phyloP scores from a whole-genome alignment of 2,113 vertebrate species.

The Narcine bancroftii region DNA sequence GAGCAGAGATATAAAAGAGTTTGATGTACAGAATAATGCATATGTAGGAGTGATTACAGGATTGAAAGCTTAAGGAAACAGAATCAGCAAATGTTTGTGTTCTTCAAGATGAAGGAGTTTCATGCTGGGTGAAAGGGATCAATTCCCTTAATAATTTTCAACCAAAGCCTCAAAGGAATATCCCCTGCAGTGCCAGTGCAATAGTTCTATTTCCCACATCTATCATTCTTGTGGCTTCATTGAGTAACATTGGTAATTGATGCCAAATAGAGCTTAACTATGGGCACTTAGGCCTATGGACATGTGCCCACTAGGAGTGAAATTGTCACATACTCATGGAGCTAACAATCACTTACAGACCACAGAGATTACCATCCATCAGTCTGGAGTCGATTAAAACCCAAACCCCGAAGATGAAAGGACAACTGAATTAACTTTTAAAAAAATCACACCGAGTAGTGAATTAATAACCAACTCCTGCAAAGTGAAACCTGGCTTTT shows the following conservation, averaged over 20 bases:
- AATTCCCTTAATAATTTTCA: constrained; percentile 25
- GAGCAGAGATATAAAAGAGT: constrained; percentile 18
- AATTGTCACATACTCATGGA: not conserved
- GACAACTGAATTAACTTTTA: not conserved
- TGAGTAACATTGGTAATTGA: constrained; percentile 32
- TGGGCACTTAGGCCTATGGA: constrained; percentile 23
- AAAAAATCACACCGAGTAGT: not conserved
- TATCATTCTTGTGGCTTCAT: constrained; percentile 9
- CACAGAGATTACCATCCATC: not conserved
- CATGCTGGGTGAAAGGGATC: constrained; percentile 14
- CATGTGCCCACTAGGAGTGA: not conserved
- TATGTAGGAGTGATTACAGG: constrained; percentile 23
- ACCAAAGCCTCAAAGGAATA: constrained; percentile 29
- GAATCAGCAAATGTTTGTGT: constrained; percentile 15
- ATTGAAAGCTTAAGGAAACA: constrained; percentile 30
- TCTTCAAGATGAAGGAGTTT: constrained; percentile 32
- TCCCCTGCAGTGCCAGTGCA: constrained; percentile 27
- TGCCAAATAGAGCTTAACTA: constrained; percentile 30
- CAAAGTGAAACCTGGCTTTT: not conserved
- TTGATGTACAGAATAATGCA: constrained; percentile 31
- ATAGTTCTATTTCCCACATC: constrained; percentile 31
- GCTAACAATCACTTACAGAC: constrained; percentile 11
- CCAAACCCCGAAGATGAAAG: not conserved
- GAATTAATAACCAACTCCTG: not conserved
- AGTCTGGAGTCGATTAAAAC: not conserved